Percentiles rank a stretch among this genome's conserved stretches.
phyloP scores from a whole-genome alignment of 1,140 invertebrate species.

The Gryon sp. region DNA sequence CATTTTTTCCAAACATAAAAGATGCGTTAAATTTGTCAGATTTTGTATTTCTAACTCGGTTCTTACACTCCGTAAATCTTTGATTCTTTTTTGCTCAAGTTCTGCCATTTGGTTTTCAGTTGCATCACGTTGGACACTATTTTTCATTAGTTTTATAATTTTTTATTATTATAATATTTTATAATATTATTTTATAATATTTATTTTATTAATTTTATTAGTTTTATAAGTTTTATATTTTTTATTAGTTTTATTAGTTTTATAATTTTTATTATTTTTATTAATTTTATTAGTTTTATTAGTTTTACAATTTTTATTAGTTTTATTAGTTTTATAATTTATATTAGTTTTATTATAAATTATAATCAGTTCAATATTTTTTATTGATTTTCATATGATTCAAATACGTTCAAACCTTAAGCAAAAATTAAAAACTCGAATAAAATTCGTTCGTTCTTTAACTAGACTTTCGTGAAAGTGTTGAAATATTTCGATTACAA shows the following conservation, averaged over 20 bases:
- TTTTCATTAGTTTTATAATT: no score
- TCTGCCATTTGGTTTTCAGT: constrained; percentile 41
- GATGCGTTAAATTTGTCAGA: constrained; percentile 72
- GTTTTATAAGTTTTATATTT: no score
- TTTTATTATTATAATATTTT: no score
- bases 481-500: constrained; percentile 63
- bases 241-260: no score
- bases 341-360: constrained; percentile 3
- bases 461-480: constrained; percentile 65
- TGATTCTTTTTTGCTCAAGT: constrained; percentile 54
- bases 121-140: constrained; percentile 45
- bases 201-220: no score
- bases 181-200: no score
- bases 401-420: constrained; percentile 59
- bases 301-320: no score
- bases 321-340: no score
- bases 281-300: no score
- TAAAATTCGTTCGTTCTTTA: constrained; percentile 66
- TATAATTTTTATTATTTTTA: no score
- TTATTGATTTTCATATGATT: constrained; percentile 1
- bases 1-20: constrained; percentile 74
- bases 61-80: constrained; percentile 64
- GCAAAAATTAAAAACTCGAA: constrained; percentile 73
- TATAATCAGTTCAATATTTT: constrained; percentile 6
- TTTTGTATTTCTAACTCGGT: constrained; percentile 75